These are phyloP conservation scores for Metalampra italica DNA, from an alignment of 2,888 invertebrate species.

Conservation along the genomic window DNA sequence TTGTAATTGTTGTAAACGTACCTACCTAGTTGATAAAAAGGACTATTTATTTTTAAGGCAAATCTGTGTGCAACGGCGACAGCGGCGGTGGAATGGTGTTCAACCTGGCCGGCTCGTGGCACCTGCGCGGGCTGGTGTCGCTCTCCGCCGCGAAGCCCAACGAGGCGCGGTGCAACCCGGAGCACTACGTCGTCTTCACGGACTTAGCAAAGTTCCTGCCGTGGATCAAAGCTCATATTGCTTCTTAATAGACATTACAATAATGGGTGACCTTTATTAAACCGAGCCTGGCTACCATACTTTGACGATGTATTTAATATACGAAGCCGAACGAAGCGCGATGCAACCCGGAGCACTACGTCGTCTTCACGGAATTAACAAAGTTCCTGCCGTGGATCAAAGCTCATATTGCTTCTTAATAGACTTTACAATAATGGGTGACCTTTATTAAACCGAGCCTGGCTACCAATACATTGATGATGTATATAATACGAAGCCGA, in stretches of 20 bases:
- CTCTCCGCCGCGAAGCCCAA: constrained; percentile 78
- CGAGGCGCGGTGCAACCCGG: constrained; percentile 77
- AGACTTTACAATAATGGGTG: too few relatives aligned
- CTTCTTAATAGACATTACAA: too few relatives aligned
- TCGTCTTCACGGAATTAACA: constrained; percentile 80
- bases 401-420: constrained; percentile 27
- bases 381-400: constrained; percentile 77
- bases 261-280: too few relatives aligned
- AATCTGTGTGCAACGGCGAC: constrained; percentile 78
- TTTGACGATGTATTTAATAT: too few relatives aligned
- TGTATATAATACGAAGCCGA: too few relatives aligned
- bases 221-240: constrained; percentile 64
- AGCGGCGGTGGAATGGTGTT: constrained; percentile 76
- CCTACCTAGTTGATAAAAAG: too few relatives aligned
- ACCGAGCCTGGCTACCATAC: too few relatives aligned
- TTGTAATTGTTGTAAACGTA: too few relatives aligned
- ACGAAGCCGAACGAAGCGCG: constrained; percentile 77
- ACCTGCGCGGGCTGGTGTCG: constrained; percentile 75
- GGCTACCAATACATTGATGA: too few relatives aligned
- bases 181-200: constrained; percentile 80
- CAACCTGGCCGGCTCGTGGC: constrained; percentile 53
- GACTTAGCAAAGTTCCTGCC: constrained; percentile 78
- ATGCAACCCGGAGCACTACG: constrained; percentile 80
- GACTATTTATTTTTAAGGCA: constrained; percentile 71
- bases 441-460: too few relatives aligned